Base-by-base conservation (phyloP, 2,888 invertebrate species). In the Oscheius myriophilus region DNA sequence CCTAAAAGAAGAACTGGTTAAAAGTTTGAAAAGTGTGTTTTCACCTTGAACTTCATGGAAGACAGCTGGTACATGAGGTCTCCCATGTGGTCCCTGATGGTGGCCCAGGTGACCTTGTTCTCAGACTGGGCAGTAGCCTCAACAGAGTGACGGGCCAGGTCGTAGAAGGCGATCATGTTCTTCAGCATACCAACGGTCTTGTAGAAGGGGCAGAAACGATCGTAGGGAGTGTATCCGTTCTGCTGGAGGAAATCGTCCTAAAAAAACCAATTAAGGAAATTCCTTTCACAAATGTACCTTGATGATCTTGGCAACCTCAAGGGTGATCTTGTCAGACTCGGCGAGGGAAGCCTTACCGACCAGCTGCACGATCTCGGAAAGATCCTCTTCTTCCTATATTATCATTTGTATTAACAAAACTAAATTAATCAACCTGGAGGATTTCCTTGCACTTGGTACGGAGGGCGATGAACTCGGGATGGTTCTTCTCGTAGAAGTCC, bases 181-280 rank as follows among this genome's bases (percentile, higher is more conserved):
- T 91, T 92, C 87, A 99, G 88, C 97, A 99, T 99, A 82, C 96
- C 97, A 71, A 95, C 95, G 18, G 97, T 97, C 91, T 98, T 99
- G 91, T 97, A 99, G 91, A 99, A 99, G 86, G 98, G 98, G 87
- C 98, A 99, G 91, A 95, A 97, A 77, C 97, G 70, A 73, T 90
- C 89, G 80, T 90, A 89, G n/a, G 87, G 85, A 61, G 89, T 87
- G 87, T 86, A 93, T 89, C 96, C 95, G 91, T 99, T 99, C 89
- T 99, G 98, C 89, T 99, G 98, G 87, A 99, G 89, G 91, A 97
- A 99, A 90, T 99, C 98, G 88, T 99, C 98, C 88, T 98, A 97
- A 71, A 98, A 90, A 97, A 25, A 33, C 11, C 14, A 18, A 23
- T 59, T 1, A 39, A 14, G 46, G n/a, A n/a, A 23, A 58, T 18